A percentile compares a stretch with the other conserved stretches of the same genome.
phyloP scores from a whole-genome alignment of 2,797 vertebrate species.

The Moxostoma hubbsi region DNA sequence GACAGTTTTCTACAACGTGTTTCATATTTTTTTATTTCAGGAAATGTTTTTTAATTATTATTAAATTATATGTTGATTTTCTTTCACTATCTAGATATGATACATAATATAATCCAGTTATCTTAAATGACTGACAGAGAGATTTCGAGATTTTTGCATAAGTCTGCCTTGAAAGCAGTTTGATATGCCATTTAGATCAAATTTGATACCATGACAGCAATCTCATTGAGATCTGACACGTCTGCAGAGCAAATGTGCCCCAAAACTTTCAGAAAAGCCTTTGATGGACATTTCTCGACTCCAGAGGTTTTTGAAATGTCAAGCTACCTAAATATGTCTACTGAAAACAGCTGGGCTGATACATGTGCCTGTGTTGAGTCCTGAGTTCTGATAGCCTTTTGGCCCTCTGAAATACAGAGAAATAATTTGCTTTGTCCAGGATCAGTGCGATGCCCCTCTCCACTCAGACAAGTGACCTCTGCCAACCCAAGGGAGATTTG shows the following conservation, averaged over 20 bases:
- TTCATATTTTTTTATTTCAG: no score
- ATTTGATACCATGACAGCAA: constrained; percentile 19
- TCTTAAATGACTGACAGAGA: not conserved
- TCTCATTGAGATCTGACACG: constrained; percentile 11
- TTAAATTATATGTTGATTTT: no score
- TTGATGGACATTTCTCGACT: constrained; percentile 49
- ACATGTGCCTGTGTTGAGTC: not conserved
- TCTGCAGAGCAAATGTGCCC: constrained; percentile 12
- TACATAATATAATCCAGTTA: not conserved
- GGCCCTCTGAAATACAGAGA: constrained; percentile 1
- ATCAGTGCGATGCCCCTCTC: not conserved
- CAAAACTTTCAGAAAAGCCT: constrained; percentile 24
- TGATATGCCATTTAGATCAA: constrained; percentile 45
- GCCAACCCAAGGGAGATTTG: constrained; percentile 36
- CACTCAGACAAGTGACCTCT: constrained; percentile 22
- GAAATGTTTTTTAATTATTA: not conserved
- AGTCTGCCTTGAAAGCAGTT: not conserved
- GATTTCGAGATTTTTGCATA: constrained; percentile 15
- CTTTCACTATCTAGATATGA: not conserved
- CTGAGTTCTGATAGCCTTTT: constrained; percentile 28
- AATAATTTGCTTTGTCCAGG: not conserved
- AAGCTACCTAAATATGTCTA: constrained; percentile 14
- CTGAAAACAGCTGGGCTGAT: not conserved
- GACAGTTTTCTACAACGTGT: no score
- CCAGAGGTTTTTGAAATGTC: constrained; percentile 48